Base-by-base conservation (phyloP, 2,888 invertebrate genomes). In the Hypercompe scribonia region DNA sequence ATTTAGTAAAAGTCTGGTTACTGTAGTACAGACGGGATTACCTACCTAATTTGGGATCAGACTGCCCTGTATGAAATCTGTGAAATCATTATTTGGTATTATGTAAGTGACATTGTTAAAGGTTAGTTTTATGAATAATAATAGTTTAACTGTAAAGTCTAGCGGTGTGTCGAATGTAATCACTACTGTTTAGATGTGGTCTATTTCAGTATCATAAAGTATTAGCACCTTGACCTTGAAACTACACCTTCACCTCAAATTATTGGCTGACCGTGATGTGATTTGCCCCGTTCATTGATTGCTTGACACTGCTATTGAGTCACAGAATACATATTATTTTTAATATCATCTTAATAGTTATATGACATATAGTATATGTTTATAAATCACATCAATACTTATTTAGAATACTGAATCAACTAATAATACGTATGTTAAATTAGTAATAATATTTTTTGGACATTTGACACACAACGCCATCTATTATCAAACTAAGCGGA, bases 201-300 rank as follows among this genome's bases (percentile, higher is more conserved):
- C 66, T 67, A 42, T 28, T 63, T 61, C 67, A 63, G 63, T 46
- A 33, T 66, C 58, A 54, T 66, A 72, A 75, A 72, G 39, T 39
- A 46, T 69, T 68, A 54, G 68, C 64, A 67, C 64, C 68, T 61
- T 77, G 75, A 76, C 77, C 74, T 77, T 77, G 70, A n/a, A 50
- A 67, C 73, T 79, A 70, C 72, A 79, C 78, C 78, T 77, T 83
- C 82, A 76, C 85, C 84, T 85, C 82, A 81, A 73, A 81, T 81
- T 72, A 81, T 84, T 85, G 81, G 84, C 80, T 76, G 81, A 83
- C 77, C 78, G 81, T 73, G 72, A 65, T 64, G 64, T 74, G 70
- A 78, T 79, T 78, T 76, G 77, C 73, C 81, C 76, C 78, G 80
- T 77, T 73, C 67, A 68, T 28, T 58, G 28, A 58, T 58, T 33